Conservation (phyloP, 1,140 invertebrate genomes). For the Ceratosolen fusciceps region DNA sequence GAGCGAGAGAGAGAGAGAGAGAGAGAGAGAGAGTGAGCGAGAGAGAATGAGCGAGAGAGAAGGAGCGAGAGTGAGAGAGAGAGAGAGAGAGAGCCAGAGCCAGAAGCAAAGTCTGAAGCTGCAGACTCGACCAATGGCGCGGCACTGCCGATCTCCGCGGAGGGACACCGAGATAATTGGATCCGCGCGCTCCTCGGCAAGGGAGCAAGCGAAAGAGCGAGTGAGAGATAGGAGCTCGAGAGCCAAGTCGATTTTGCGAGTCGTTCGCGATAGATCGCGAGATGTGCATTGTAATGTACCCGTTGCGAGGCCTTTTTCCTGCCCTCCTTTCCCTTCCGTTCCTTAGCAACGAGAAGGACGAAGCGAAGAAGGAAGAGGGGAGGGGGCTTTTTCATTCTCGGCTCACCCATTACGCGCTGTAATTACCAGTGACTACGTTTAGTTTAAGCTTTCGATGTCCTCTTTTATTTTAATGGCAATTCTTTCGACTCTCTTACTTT, state of each 20-base stretch:
- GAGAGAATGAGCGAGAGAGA: background rate
- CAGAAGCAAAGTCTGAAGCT: constrained; percentile 26
- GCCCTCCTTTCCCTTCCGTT: background rate
- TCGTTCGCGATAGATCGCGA: constrained; percentile 7
- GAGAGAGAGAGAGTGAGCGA: constrained; percentile 8
- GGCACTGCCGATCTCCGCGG: constrained; percentile 65
- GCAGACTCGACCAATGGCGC: constrained; percentile 70
- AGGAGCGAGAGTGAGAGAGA: background rate
- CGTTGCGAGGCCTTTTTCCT: constrained; percentile 8
- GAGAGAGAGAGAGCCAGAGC: background rate
- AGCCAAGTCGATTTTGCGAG: constrained; percentile 11
- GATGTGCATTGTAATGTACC: constrained; percentile 23
- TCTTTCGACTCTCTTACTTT: too few species aligned
- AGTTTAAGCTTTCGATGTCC: background rate
- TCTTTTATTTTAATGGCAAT: background rate
- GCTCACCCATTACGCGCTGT: background rate
- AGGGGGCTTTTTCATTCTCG: background rate
- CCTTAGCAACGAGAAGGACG: background rate
- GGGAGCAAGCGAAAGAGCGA: constrained; percentile 11
- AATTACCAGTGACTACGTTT: background rate
- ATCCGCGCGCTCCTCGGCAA: constrained; percentile 53
- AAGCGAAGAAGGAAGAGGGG: background rate
- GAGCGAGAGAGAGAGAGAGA: background rate
- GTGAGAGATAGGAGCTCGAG: background rate
- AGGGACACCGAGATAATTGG: constrained; percentile 72